Base-by-base conservation (phyloP, 2,888 invertebrate genomes). In the Opisthograptis luteolata region DNA sequence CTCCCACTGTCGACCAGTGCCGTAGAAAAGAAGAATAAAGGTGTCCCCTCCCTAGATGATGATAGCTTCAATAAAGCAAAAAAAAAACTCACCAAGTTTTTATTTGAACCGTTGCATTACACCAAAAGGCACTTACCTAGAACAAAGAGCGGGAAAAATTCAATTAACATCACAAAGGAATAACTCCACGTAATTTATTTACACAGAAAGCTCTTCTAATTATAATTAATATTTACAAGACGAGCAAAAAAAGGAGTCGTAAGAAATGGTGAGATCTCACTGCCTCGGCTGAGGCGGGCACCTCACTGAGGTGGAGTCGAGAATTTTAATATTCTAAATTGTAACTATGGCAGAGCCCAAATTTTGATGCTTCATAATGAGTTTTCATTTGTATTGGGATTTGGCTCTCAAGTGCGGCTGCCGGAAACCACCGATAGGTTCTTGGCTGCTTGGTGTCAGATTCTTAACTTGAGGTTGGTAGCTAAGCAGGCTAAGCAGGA, bases 221-320 rank as follows among this genome's bases (percentile, higher is more conserved):
- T 87, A 84, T 82, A 86, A 90, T 87, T 87, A 87, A 87, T 87
- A 85, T 88, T 87, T 81, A 84, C 81, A 82, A 84, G 79, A 74
- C 66, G 69, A 54, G 53, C n/a, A n/a, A 48, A 48, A 50, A 25
- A 50, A 49, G 39, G 45, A 57, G 49, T 45, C 50, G 28, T 46
- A 47, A 53, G 47, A 36, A 53, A 42, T 31, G 20, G 15, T 15
- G 30, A 35, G 35, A 45, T 51, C 45, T 51, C 35, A 19, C 17
- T 34, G 14, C 34, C 9, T 28, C 2, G 9, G 5, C 25, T 22
- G 15, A 40, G 47, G 28, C 34, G 34, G 47, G 28, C 34, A 40
- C 10, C 20, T 8, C n/a, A n/a, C n/a, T 0, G 5, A 15, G 9
- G 25, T 9, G 9, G 14, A 10, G 1, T 15, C 15, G 5, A 0